Conservation (phyloP, 1,140 invertebrate species). For the Trichoplusia ni region DNA sequence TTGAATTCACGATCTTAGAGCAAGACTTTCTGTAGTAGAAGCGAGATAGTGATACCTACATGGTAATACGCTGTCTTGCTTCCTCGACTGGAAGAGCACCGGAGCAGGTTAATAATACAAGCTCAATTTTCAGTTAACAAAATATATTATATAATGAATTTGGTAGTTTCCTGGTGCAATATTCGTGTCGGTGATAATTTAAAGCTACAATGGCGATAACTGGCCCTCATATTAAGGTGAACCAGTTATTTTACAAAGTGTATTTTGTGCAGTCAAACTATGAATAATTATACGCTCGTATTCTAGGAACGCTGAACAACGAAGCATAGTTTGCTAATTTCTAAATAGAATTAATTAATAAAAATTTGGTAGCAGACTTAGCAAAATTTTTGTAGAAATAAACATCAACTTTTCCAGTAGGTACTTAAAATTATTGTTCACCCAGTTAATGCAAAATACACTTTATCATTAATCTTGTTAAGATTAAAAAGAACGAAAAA, state of each 20-base stretch:
- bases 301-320: neutral
- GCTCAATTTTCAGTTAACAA: constrained; percentile 9
- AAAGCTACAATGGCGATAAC: neutral
- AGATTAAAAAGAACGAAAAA: no score
- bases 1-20: no score
- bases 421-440: neutral
- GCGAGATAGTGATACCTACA: no score
- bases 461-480: no score
- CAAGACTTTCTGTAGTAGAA: no score
- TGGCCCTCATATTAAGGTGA: neutral
- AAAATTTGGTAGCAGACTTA: no score
- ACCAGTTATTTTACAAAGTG: neutral
- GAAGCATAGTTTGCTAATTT: neutral
- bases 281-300: neutral
- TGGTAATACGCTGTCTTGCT: no score
- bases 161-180: constrained; percentile 4
- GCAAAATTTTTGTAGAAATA: no score
- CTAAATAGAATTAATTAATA: neutral
- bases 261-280: constrained; percentile 6
- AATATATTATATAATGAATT: constrained; percentile 18
- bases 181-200: constrained; percentile 5
- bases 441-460: no score
- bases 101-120: constrained; percentile 1
- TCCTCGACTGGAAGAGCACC: no score
- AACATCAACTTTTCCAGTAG: no score